These are phyloP conservation scores for Papilio polytes DNA, from an alignment of 1,140 invertebrate genomes.

Conservation along the genomic window DNA sequence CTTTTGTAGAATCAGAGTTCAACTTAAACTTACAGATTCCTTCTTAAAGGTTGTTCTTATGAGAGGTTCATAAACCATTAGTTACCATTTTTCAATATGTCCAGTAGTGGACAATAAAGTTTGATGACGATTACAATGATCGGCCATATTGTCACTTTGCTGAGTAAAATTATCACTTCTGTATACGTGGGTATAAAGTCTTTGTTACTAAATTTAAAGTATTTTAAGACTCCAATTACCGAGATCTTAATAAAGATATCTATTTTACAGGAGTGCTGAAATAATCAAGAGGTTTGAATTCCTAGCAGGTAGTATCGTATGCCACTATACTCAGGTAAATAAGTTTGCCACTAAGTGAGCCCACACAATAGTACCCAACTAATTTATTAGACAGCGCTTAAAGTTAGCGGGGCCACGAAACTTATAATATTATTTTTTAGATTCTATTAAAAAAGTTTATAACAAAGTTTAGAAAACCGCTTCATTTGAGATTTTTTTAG, in stretches of 20 bases:
- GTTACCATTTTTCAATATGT: no score
- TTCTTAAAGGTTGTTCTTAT: no score
- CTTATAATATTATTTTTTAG: constrained; percentile 31
- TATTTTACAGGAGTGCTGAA: background rate
- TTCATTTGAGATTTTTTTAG: background rate
- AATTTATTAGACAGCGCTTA: constrained; percentile 74
- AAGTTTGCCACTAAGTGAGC: constrained; percentile 70
- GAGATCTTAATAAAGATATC: constrained; percentile 27
- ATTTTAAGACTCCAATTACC: background rate
- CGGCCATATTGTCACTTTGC: no score
- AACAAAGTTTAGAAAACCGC: background rate
- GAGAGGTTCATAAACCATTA: no score
- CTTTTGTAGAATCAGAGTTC: no score
- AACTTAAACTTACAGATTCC: no score
- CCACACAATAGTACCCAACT: constrained; percentile 68
- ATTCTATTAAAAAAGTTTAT: background rate
- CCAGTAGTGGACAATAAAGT: no score
- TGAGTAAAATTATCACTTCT: no score
- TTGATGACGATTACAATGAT: no score
- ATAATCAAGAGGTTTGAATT: constrained; percentile 49
- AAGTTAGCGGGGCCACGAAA: constrained; percentile 51
- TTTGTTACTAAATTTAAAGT: background rate
- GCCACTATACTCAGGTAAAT: constrained; percentile 67
- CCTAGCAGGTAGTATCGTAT: constrained; percentile 50
- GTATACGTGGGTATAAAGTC: background rate